Evolutionary conservation across 2,113 vertebrate species (phyloP).

Genomic region (Poeciliopsis turrubarensis): DNA sequence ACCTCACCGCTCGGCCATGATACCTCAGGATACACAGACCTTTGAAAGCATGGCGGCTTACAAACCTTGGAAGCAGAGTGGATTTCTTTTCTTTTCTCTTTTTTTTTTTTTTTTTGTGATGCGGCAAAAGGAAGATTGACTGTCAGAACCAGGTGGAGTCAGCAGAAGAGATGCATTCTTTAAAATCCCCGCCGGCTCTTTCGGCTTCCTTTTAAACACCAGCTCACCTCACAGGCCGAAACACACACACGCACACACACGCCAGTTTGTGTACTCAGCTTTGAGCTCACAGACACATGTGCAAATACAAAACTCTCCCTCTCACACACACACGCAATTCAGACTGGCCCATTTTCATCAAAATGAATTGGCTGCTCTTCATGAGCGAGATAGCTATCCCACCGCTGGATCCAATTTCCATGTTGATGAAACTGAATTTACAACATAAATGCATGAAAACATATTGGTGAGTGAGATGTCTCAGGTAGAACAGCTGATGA

Average conservation of each 20-base stretch:
- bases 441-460: conserved; percentile 70
- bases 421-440: conserved; percentile 74
- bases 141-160: conserved; percentile 55
- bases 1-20: conserved; percentile 58
- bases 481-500: conserved; percentile 55
- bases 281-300: conserved; percentile 56
- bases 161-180: conserved; percentile 50
- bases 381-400: conserved; percentile 48
- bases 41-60: conserved; percentile 61
- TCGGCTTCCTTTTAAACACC: conserved; percentile 56
- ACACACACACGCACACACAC: conserved; percentile 5
- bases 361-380: conserved; percentile 65
- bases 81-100: not conserved
- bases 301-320: conserved; percentile 27
- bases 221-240: conserved; percentile 47
- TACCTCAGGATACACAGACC: conserved; percentile 59
- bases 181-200: conserved; percentile 53
- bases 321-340: conserved; percentile 7
- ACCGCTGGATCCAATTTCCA: conserved; percentile 65
- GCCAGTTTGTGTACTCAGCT: conserved; percentile 59
- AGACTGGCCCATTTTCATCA: conserved; percentile 56
- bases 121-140: conserved; percentile 67
- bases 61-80: conserved; percentile 66
- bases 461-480: conserved; percentile 44
- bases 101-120: conserved; percentile 50